These are phyloP conservation scores for Falcunculus frontatus DNA, from an alignment of 2,113 vertebrate species.

Conservation along the genomic window DNA sequence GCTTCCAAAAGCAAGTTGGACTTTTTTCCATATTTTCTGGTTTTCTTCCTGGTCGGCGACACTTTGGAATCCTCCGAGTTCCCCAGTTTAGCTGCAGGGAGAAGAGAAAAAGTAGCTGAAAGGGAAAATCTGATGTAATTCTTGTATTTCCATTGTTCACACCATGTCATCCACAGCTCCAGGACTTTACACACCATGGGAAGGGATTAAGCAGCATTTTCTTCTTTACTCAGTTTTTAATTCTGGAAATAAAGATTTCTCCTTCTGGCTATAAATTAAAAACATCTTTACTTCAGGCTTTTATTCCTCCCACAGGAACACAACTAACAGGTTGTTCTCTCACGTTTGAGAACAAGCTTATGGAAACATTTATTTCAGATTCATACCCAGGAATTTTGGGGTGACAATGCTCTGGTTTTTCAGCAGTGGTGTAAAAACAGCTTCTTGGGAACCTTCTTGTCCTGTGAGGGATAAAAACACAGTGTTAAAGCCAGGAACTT, in stretches of 20 bases:
- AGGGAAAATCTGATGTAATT: not conserved
- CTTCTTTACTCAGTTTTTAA: not conserved
- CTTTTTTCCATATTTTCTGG: not conserved
- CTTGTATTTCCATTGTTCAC: not conserved
- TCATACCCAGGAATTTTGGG: conserved; percentile 8
- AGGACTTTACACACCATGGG: not conserved
- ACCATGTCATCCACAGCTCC: not conserved
- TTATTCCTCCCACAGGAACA: not conserved
- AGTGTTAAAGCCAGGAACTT: not conserved
- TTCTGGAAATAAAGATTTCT: not conserved
- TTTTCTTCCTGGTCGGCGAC: not conserved
- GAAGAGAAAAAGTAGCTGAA: not conserved
- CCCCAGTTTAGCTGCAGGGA: conserved; percentile 9
- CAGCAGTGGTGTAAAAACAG: not conserved
- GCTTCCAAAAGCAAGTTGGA: not conserved
- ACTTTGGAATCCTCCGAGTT: not conserved
- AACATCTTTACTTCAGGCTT: not conserved
- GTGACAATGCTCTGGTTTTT: not conserved
- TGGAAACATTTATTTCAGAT: not conserved
- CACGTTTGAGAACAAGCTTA: not conserved
- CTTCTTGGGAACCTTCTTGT: not conserved
- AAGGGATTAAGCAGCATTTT: not conserved
- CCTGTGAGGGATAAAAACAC: not conserved
- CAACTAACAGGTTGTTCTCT: not conserved
- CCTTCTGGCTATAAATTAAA: not conserved